A percentile compares a stretch with the other conserved stretches of the same genome.
Evolutionary conservation across 2,888 invertebrate genomes (phyloP).

Genomic region (Nomada fucata): DNA sequence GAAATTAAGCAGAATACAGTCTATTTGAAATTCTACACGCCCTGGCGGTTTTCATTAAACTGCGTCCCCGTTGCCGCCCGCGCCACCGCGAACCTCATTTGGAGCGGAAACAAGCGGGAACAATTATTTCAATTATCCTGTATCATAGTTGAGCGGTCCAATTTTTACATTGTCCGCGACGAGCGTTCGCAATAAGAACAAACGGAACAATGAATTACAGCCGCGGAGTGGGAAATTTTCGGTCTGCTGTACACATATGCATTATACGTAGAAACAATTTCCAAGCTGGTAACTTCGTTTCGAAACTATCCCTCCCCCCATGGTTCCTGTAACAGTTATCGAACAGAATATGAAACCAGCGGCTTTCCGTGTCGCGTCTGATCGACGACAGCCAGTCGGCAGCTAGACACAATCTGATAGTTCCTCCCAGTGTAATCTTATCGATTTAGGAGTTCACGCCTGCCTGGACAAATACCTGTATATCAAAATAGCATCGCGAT

Average conservation of each 20-base stretch:
- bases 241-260: background rate
- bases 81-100: background rate
- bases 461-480: too few relatives aligned
- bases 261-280: constrained; percentile 41
- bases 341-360: constrained; percentile 43
- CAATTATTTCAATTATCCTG: constrained; percentile 22
- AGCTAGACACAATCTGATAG: constrained; percentile 41
- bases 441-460: too few relatives aligned
- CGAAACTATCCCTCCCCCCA: constrained; percentile 37
- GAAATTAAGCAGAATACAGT: background rate
- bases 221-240: background rate
- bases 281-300: constrained; percentile 47
- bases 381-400: constrained; percentile 38
- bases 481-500: too few relatives aligned
- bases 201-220: constrained; percentile 13
- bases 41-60: constrained; percentile 7
- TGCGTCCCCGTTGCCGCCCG: background rate
- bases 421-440: constrained; percentile 21
- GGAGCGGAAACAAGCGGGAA: constrained; percentile 9
- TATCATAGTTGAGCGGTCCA: background rate
- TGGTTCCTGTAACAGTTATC: constrained; percentile 62
- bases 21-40: background rate
- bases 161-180: constrained; percentile 5
- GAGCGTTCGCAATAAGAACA: background rate
- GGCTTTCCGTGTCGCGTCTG: constrained; percentile 30